These are phyloP conservation scores for Zygogramma bicolorata DNA, from an alignment of 2,888 invertebrate genomes.

Conservation along the genomic window DNA sequence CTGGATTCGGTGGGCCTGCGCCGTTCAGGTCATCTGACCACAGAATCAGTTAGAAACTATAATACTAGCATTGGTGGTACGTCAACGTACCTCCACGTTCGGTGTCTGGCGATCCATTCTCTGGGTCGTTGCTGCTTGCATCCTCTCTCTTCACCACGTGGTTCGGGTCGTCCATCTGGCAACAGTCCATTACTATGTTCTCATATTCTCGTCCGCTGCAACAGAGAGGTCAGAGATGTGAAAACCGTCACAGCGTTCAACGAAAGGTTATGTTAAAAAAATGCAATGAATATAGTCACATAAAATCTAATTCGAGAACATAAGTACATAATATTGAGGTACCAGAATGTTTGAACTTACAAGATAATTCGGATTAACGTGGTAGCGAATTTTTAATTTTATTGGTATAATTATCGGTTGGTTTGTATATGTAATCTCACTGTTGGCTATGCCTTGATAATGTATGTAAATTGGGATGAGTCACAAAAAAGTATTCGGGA, in stretches of 20 bases:
- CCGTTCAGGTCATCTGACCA: slow-evolving; percentile 71
- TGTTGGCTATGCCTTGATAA: no score
- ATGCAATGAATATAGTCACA: neutral
- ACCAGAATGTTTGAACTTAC: no score
- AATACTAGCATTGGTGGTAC: slow-evolving; percentile 64
- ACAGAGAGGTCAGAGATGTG: slow-evolving; percentile 44
- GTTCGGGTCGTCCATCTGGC: slow-evolving; percentile 88
- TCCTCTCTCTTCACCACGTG: slow-evolving; percentile 88
- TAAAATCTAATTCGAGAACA: no score
- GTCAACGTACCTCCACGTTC: slow-evolving; percentile 76
- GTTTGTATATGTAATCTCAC: no score
- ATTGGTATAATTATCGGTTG: no score
- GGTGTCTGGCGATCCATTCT: slow-evolving; percentile 89
- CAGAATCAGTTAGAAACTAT: slow-evolving; percentile 60
- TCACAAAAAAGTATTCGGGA: no score
- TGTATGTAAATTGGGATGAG: no score
- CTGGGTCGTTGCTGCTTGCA: slow-evolving; percentile 80
- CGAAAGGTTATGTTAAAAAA: neutral
- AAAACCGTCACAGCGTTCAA: neutral
- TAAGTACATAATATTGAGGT: no score
- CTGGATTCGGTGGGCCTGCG: slow-evolving; percentile 70
- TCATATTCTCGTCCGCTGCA: slow-evolving; percentile 88
- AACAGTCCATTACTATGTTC: slow-evolving; percentile 93
- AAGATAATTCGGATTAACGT: no score
- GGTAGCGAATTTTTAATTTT: no score